Conservation (phyloP, 1,140 invertebrate genomes). For the Drosophila jambulina region DNA sequence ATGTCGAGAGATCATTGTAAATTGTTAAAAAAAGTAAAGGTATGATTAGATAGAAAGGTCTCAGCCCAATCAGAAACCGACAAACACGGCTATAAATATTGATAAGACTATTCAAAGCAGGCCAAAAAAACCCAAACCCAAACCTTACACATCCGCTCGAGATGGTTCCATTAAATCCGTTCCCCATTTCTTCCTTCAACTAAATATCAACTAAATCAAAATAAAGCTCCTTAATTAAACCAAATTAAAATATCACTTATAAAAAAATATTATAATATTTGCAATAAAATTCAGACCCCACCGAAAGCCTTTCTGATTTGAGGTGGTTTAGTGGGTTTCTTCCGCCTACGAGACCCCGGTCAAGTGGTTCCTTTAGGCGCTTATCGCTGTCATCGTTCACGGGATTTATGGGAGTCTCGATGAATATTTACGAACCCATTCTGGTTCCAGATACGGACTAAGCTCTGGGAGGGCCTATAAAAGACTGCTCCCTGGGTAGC, state of each 20-base stretch:
- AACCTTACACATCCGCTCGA: not conserved
- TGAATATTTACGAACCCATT: slow-evolving; percentile 29
- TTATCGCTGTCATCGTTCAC: slow-evolving; percentile 21
- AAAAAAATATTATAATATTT: not conserved
- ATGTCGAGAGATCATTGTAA: not conserved
- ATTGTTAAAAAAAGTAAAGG: not conserved
- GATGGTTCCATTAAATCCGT: not conserved
- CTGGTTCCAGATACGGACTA: slow-evolving; percentile 1
- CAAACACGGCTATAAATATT: slow-evolving; percentile 1
- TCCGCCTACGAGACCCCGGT: not conserved
- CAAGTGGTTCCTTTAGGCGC: not conserved
- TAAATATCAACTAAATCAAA: not conserved
- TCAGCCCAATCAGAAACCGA: not conserved
- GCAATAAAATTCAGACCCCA: not conserved
- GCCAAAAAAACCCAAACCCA: not conserved
- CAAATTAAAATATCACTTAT: not conserved
- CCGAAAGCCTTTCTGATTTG: too few species aligned
- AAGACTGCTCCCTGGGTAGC: slow-evolving; percentile 17
- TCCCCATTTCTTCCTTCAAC: not conserved
- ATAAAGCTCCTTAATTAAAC: not conserved
- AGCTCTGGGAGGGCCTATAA: slow-evolving; percentile 7
- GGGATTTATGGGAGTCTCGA: slow-evolving; percentile 24
- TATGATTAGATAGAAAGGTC: slow-evolving; percentile 11
- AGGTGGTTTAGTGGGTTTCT: not conserved
- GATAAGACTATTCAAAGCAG: slow-evolving; percentile 3